These are phyloP conservation scores for Myotis lucifugus DNA, from an alignment of 2,113 vertebrate species.

Conservation along the genomic window DNA sequence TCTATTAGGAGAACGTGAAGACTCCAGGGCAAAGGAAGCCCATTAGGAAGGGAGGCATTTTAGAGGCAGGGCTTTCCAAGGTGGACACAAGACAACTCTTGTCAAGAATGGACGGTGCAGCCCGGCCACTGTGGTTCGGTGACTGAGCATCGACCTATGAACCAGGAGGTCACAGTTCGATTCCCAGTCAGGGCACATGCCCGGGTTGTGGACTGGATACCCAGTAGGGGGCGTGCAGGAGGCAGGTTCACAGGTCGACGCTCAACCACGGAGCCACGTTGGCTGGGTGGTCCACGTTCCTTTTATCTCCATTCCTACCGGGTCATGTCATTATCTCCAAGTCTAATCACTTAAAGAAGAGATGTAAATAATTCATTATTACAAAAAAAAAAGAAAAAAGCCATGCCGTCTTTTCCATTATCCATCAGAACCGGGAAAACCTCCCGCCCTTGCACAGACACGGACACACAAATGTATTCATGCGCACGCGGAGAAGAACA, in stretches of 20 bases:
- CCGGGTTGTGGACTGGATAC: too few species aligned
- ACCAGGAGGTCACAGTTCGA: too few species aligned
- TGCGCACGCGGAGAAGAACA: neutral
- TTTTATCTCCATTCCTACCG: conserved; percentile 54
- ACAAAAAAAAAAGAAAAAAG: conserved; percentile 45
- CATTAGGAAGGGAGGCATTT: conserved; percentile 43
- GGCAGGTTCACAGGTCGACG: neutral
- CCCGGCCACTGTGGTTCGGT: neutral
- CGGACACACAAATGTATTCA: conserved; percentile 13
- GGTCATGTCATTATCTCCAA: conserved; percentile 16
- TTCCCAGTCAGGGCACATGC: too few species aligned
- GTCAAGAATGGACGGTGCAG: neutral
- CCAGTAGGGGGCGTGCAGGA: too few species aligned
- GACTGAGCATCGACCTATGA: too few species aligned
- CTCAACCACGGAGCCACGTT: neutral
- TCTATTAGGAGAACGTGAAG: conserved; percentile 64
- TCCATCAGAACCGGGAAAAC: conserved; percentile 13
- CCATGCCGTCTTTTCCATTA: neutral
- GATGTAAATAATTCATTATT: conserved; percentile 71
- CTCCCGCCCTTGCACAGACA: neutral
- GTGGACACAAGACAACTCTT: neutral
- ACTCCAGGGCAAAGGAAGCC: conserved; percentile 53
- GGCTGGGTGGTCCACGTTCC: neutral
- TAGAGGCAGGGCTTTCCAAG: neutral
- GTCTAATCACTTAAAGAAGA: conserved; percentile 53